Base-by-base conservation (phyloP, 35 echinoderm and acorn worm species). In the Stichopus chloronotus region DNA sequence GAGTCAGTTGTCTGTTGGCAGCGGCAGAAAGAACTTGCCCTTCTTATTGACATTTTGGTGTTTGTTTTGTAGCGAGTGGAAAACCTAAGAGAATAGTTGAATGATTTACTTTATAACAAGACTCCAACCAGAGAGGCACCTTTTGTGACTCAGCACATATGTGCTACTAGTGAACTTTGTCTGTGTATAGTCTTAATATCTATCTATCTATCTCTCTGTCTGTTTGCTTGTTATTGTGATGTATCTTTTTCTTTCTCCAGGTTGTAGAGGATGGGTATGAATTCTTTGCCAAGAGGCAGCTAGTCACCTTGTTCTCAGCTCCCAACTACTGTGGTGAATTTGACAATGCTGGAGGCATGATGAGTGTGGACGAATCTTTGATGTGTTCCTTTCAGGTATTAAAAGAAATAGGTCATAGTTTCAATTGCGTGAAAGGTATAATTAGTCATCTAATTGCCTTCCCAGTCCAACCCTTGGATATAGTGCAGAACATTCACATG, bases 341-440 rank as follows among this genome's bases (percentile, higher is more conserved):
- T 94, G 96, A 97, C 87, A 97, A 97, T 95, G 96, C 96, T 6
- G 96, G 96, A 82, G 96, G 96, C 61, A 98, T 98, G 96, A 98
- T 98, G 96, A 98, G 96, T 90, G 96, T 98, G 24, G 96, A 98
- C 78, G 96, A 98, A 83, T 92, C 94, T 19, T 92, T 98, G 57
- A 95, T 98, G 96, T 98, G 96, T 89, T 98, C 96, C 22, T 98
- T 98, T 84, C 96, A 98, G 94, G 96, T 97, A 86, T 91, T 43
- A 43, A 43, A 43, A 43, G 30, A 43, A 43, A 43, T 43, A 74
- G n/a, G 3, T 43, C 30, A 43, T 43, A 43, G 30, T 43, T 43
- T 43, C 12, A 52, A 74, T 74, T 74, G 13, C 1, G 13, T 14
- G 21, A 16, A 16, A 22, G 69, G 14, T 74, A 74, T 43, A 43